Percentiles rank a stretch among this genome's conserved stretches.
These are phyloP conservation scores for Amblyteles armatorius DNA, from an alignment of 2,888 invertebrate species.

Conservation along the genomic window DNA sequence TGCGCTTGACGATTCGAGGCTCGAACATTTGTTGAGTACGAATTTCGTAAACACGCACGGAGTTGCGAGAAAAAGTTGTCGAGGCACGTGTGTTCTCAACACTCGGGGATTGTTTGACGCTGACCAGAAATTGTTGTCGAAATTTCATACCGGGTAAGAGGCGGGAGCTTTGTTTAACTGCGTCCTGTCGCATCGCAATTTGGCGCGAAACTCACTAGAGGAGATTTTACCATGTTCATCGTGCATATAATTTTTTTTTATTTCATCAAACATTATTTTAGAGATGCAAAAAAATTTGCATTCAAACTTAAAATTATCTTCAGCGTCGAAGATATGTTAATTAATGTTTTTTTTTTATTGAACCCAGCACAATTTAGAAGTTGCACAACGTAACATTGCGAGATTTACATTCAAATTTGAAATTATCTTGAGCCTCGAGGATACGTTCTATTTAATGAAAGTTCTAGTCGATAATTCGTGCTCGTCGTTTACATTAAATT, in stretches of 20 bases:
- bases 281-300: too few relatives aligned
- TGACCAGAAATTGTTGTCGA: not conserved
- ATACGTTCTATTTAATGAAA: not conserved
- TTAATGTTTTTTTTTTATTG: too few relatives aligned
- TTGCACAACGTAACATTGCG: too few relatives aligned
- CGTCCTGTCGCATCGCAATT: not conserved
- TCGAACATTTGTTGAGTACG: constrained; percentile 20
- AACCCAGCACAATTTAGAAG: too few relatives aligned
- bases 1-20: constrained; percentile 40
- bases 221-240: not conserved
- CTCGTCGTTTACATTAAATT: not conserved
- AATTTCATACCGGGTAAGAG: not conserved
- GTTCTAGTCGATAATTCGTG: not conserved
- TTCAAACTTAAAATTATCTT: too few relatives aligned
- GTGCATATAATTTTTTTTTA: too few relatives aligned
- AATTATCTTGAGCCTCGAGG: too few relatives aligned
- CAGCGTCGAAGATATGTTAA: too few relatives aligned
- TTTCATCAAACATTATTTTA: too few relatives aligned
- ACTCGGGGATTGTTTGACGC: not conserved
- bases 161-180: not conserved
- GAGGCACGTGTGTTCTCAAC: not conserved
- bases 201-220: not conserved
- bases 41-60: not conserved
- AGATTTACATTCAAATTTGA: too few relatives aligned
- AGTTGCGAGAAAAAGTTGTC: not conserved